Conservation (phyloP, 2,888 invertebrate genomes). For the Perizoma flavofasciatum region DNA sequence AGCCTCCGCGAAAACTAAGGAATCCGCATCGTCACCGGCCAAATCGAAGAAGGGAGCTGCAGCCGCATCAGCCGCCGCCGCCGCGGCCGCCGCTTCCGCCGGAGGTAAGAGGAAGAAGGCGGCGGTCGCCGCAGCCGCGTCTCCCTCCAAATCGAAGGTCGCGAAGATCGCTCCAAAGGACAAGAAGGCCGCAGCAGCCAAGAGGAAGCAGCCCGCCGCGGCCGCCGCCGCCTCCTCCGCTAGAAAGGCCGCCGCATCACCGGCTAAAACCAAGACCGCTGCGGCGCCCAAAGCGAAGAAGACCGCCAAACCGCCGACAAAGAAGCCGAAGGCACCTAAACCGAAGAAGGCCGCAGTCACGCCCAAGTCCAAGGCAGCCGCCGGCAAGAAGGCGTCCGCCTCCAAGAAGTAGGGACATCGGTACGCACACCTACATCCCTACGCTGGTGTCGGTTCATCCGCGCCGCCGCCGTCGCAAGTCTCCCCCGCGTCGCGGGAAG, state of each 20-base stretch:
- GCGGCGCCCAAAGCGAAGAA: conserved; percentile 52
- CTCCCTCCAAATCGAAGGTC: conserved; percentile 9
- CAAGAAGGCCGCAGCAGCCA: no score
- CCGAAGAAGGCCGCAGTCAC: conserved; percentile 42
- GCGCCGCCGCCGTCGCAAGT: not conserved
- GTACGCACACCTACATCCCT: not conserved
- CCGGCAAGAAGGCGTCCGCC: conserved; percentile 51
- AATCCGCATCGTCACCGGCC: conserved; percentile 46
- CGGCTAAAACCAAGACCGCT: conserved; percentile 31
- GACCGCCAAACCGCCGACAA: conserved; percentile 51
- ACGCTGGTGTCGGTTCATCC: not conserved
- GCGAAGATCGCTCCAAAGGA: no score
- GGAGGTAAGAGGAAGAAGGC: conserved; percentile 29
- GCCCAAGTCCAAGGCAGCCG: conserved; percentile 19
- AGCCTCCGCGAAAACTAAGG: conserved; percentile 44
- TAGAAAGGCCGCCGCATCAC: no score
- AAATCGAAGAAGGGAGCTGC: conserved; percentile 39
- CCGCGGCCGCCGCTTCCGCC: conserved; percentile 28
- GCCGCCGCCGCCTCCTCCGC: no score
- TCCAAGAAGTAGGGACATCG: conserved; percentile 42
- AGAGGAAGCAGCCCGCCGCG: no score
- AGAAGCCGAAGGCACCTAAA: conserved; percentile 61
- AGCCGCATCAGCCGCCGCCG: conserved; percentile 36
- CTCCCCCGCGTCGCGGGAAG: not conserved
- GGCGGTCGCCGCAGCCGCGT: conserved; percentile 15